Base-by-base conservation (phyloP, 2,888 invertebrate genomes). In the Lycocerus yunnanus region DNA sequence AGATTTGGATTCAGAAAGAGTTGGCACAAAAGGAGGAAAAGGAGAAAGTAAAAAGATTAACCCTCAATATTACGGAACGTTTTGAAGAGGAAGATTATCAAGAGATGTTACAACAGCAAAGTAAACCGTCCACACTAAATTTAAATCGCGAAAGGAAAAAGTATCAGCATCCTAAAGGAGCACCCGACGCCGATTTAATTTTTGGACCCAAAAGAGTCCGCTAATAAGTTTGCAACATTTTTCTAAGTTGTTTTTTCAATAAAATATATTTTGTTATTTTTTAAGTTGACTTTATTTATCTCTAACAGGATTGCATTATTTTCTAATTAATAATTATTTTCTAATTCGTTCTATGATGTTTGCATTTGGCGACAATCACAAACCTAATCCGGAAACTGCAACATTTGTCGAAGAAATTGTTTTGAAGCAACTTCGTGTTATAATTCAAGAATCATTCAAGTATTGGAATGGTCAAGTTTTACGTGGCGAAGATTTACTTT, bases 11-110 rank as follows among this genome's bases (percentile, higher is more conserved):
- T 95, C 94, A 0, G 94, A 95, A 82, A 84, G 97, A 98, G 73
- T 88, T 93, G 78, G 94, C 93, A 24, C 93, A 94, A 78, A 93
- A 93, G 78, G 94, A 94, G 82, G 95, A 95, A 82, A 94, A 94
- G 87, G 94, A 94, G 84, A 89, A 93, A 78, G 94, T 95, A 0
- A 95, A 94, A 89, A 91, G 91, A 74, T 89, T 98, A 69, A 98
- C 98, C 0, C 88, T 98, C 10, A 97, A 97, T 84, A 98, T 98
- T 78, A 97, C 97, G n/a, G 97, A 97, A 85, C 89, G 97, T 68
- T 95, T 98, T 86, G 97, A 98, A 85, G 97, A 97, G 84, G 98
- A 98, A 86, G 98, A 98, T 84, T 96, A 97, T 84, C 93, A 93
- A 81, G 93, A 94, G 84, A 86, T 91, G 65, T 87, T 92, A 66